Percentiles rank a stretch among this genome's conserved stretches.
Evolutionary conservation across 2,888 invertebrate species (phyloP).

Genomic region (Amphimallon solstitiale): DNA sequence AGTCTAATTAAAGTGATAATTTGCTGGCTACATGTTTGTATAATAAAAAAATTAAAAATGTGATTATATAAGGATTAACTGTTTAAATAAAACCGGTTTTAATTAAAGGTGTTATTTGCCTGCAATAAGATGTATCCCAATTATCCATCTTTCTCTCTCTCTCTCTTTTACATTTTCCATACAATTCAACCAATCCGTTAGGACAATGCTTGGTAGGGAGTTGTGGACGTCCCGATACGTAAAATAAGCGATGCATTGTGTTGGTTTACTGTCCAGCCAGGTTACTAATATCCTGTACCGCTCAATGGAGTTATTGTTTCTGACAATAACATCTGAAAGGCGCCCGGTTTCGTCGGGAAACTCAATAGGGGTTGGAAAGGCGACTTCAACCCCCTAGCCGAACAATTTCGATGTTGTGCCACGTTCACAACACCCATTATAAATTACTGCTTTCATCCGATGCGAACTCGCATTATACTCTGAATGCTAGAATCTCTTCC

Average conservation of each 20-base stretch:
- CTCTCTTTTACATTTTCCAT: neutral
- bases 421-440: constrained; percentile 15
- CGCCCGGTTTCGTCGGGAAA: constrained; percentile 40
- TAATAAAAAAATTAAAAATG: too few relatives aligned
- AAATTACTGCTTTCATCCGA: constrained; percentile 16
- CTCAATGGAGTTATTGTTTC: constrained; percentile 43
- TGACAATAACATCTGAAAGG: constrained; percentile 41
- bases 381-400: neutral
- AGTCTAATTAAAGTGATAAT: too few relatives aligned
- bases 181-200: neutral
- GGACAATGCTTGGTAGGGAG: constrained; percentile 18
- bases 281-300: constrained; percentile 34
- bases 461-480: neutral
- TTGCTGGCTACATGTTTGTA: too few relatives aligned
- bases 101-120: neutral
- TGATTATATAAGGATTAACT: too few relatives aligned
- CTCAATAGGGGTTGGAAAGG: constrained; percentile 38
- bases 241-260: constrained; percentile 19
- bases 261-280: constrained; percentile 12
- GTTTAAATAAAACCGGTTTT: too few relatives aligned
- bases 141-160: too few relatives aligned
- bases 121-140: too few relatives aligned
- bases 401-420: constrained; percentile 4
- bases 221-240: constrained; percentile 11
- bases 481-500: too few relatives aligned